Evolutionary conservation across 2,113 vertebrate genomes (phyloP).

Genomic region (Gallinago jamesoni): DNA sequence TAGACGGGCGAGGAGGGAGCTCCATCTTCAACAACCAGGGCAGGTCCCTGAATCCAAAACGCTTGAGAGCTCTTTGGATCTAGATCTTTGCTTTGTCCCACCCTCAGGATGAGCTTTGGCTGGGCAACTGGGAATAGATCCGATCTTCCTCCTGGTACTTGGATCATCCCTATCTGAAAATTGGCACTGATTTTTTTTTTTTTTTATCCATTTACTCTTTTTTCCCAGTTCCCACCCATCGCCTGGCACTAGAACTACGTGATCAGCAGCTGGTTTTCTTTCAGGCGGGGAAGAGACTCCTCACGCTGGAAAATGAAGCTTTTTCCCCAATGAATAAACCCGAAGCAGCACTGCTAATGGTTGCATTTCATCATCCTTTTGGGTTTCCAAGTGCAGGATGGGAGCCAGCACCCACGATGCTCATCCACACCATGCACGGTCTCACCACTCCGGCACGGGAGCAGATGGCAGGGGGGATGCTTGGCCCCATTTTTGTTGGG

Average conservation of each 20-base stretch:
- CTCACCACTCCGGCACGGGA: accelerated
- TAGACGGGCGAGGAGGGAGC: background rate
- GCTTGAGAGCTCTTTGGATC: background rate
- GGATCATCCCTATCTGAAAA: background rate
- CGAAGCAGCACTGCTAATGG: background rate
- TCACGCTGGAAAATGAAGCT: background rate
- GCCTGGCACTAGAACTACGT: accelerated
- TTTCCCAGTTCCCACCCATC: background rate
- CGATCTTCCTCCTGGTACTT: background rate
- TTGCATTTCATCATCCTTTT: background rate
- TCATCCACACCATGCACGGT: background rate
- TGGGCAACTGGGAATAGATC: background rate
- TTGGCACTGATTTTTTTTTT: background rate
- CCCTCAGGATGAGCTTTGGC: background rate
- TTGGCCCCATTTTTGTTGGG: background rate
- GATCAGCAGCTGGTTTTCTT: background rate
- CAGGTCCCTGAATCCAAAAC: background rate
- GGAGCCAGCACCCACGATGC: background rate
- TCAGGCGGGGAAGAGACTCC: background rate
- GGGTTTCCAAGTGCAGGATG: background rate
- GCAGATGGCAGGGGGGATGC: background rate
- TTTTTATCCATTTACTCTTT: background rate
- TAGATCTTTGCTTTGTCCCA: background rate
- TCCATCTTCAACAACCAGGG: background rate
- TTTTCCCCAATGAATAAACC: background rate